Conservation (phyloP, 2,797 vertebrate species). For the Gobio occitaniae region DNA sequence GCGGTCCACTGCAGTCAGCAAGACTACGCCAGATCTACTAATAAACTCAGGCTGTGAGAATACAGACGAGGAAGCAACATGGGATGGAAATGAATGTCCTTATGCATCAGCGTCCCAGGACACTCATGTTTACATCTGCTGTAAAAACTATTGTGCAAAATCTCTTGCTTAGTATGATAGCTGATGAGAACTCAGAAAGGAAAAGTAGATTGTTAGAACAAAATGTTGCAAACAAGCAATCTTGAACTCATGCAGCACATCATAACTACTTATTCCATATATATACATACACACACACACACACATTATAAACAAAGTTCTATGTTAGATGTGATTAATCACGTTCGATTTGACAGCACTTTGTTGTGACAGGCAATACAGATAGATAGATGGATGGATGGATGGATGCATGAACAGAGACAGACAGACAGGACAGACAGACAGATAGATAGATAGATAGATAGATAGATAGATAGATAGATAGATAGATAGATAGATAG, state of each 20-base stretch:
- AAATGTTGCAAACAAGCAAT: not conserved
- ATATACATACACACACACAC: not conserved
- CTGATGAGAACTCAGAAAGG: not conserved
- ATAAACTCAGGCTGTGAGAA: not conserved
- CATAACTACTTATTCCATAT: too few relatives aligned
- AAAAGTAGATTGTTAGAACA: not conserved
- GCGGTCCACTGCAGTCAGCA: slow-evolving; percentile 22
- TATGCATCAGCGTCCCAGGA: not conserved
- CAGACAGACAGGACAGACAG: too few relatives aligned
- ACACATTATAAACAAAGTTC: too few relatives aligned
- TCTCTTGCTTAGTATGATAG: not conserved
- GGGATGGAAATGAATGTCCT: not conserved
- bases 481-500: too few relatives aligned
- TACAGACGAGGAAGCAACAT: not conserved
- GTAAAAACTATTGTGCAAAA: not conserved
- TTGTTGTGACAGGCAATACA: not conserved
- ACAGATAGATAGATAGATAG: not conserved
- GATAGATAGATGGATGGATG: not conserved
- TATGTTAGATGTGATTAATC: too few relatives aligned
- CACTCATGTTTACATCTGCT: not conserved
- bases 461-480: too few relatives aligned
- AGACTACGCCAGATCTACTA: not conserved
- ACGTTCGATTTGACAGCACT: too few relatives aligned
- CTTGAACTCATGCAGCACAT: not conserved
- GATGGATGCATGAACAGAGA: too few relatives aligned